A percentile compares a stretch with the other conserved stretches of the same genome.
Evolutionary conservation across 2,113 vertebrate species (phyloP).

Genomic region (cattle (Bos taurus)): DNA sequence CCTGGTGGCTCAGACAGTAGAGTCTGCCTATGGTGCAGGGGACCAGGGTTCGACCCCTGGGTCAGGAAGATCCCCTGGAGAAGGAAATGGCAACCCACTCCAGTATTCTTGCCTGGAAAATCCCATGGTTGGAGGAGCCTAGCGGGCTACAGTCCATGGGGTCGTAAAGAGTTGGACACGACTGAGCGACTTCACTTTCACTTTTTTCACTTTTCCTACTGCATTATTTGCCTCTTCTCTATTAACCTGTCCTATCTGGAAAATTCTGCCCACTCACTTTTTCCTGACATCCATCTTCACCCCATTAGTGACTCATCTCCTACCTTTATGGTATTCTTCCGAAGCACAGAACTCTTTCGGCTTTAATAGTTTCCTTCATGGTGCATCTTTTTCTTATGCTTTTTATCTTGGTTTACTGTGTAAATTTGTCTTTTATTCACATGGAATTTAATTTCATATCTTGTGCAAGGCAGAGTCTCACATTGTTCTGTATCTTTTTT

Average conservation of each 20-base stretch:
- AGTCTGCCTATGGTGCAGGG: not conserved
- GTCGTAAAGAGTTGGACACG: not conserved
- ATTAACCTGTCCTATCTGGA: not conserved
- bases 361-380: not conserved
- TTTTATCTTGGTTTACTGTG: not conserved
- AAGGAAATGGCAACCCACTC: not conserved
- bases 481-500: not conserved
- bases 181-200: not conserved
- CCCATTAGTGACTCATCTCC: not conserved
- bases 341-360: not conserved
- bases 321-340: not conserved
- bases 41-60: not conserved
- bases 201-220: not conserved
- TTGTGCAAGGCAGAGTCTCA: not conserved
- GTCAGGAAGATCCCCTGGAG: not conserved
- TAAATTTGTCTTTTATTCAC: not conserved
- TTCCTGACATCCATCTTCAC: not conserved
- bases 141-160: not conserved
- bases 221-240: not conserved
- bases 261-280: not conserved
- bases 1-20: not conserved
- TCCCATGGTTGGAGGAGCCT: not conserved
- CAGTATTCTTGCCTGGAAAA: not conserved
- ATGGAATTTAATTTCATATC: not conserved
- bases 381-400: not conserved